Evolutionary conservation across 2,797 vertebrate genomes (phyloP), one percentile per base, ranked within the genome.

Genomic region (Takifugu rubripes): DNA sequence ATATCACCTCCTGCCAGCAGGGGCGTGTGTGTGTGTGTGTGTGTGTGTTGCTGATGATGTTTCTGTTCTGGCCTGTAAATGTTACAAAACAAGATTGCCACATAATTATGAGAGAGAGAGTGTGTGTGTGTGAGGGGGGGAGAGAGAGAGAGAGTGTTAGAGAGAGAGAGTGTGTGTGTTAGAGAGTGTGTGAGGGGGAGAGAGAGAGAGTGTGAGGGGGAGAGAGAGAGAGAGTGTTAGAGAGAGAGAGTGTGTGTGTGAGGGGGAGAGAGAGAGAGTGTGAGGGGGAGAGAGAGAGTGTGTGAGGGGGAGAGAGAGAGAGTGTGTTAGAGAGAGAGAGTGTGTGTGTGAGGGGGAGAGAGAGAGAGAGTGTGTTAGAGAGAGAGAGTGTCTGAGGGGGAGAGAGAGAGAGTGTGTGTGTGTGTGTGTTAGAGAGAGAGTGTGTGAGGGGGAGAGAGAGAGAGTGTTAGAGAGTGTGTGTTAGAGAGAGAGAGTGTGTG

Each of bases 371-470:
- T 1, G 1, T 45, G 40, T 46, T 26, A 55, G 51, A 52, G 25
- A 15, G 40, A 29, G 49, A 11, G 43, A n/a, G 49, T 45, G 44
- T 45, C 44, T 2, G 27, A 4, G 27, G 1, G 27, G 29, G 36
- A 42, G 36, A 12, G 36, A 11, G 36, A 14, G 36, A 42, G 36
- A 64, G n/a, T n/a, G n/a, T n/a, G n/a, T n/a, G n/a, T n/a, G n/a
- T n/a, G 65, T 17, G 17, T n/a, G n/a, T 17, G 17, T 17, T 17
- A 53, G 33, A 52, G 27, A 49, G 59, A 44, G 49, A 47, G 61
- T 49, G 25, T 47, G 52, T 49, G 72, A 68, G 71, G 42, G 77
- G 63, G 82, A 75, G 73, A n/a, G n/a, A n/a, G n/a, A n/a, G n/a
- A n/a, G n/a, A n/a, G n/a, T n/a, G n/a, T n/a, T n/a, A n/a, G n/a